Percentiles rank a stretch among this genome's conserved stretches.
Conservation (phyloP, 1,140 invertebrate genomes). For the Grapholita molesta region DNA sequence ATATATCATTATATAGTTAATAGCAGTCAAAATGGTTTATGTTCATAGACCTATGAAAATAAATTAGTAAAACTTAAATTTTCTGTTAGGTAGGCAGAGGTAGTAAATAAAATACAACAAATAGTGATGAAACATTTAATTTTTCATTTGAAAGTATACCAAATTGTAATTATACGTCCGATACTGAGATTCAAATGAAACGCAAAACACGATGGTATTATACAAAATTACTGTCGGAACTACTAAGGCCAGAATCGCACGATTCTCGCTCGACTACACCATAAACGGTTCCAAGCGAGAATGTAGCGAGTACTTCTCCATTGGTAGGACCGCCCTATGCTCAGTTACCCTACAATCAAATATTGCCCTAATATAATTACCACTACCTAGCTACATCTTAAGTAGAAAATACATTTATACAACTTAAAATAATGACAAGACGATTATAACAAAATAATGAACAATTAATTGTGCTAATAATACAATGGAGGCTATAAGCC, state of each 20-base stretch:
- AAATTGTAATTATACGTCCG: constrained; percentile 71
- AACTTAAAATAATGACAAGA: constrained; percentile 77
- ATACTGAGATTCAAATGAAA: constrained; percentile 77
- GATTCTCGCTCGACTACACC: neutral
- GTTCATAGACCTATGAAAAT: too few species aligned
- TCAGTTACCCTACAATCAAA: constrained; percentile 52
- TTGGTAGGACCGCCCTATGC: constrained; percentile 17
- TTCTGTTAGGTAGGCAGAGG: neutral
- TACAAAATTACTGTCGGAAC: constrained; percentile 52
- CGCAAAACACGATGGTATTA: constrained; percentile 66
- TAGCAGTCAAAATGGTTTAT: too few species aligned
- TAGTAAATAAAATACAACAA: constrained; percentile 36
- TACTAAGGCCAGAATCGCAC: constrained; percentile 9
- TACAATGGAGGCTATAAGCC: constrained; percentile 45
- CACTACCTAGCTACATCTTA: constrained; percentile 74
- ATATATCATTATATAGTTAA: too few species aligned
- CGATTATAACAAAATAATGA: constrained; percentile 63
- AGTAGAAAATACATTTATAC: constrained; percentile 75
- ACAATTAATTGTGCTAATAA: constrained; percentile 71
- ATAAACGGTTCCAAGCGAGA: constrained; percentile 17
- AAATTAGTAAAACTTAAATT: too few species aligned
- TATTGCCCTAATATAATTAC: constrained; percentile 72
- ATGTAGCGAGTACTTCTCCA: constrained; percentile 12
- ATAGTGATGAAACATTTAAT: constrained; percentile 76
- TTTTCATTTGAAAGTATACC: constrained; percentile 76